Evolutionary conservation across 2,797 vertebrate genomes (phyloP), one percentile per base, ranked within the genome.

Genomic region (Gallinago solitaria): DNA sequence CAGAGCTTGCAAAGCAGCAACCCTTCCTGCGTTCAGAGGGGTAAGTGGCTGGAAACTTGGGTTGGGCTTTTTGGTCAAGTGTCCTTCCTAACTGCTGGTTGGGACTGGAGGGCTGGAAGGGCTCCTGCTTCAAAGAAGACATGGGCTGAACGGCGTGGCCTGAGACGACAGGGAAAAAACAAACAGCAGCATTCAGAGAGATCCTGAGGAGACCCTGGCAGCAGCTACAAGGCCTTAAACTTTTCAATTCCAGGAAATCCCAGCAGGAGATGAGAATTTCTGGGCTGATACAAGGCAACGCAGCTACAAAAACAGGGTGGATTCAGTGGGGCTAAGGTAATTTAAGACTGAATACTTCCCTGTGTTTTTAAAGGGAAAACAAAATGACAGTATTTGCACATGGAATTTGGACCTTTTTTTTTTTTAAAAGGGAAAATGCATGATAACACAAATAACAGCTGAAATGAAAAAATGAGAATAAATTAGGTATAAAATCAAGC

Each of bases 41-140:
- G 96, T 97, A 92, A 97, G 96, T 96, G 86, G 47, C 64, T 83
- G 75, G 78, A 68, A 89, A 84, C 16, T 11, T 12, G 39, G 21
- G 19, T 53, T 37, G 74, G 35, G 17, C 23, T 47, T 47, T 85
- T 56, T 11, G 45, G 56, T 19, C 2, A 7, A 39, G 12, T 0
- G 8, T 61, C 76, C 35, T 64, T 74, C 11, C 12, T 9, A 70
- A 41, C 21, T 61, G 19, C 23, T 57, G 47, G 16, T 14, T 8
- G 2, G 56, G 81, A 51, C 24, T 57, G 51, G 25, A 86, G 47
- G 57, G 17, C 27, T 6, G 6, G 16, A 19, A 59, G 43, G 35
- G 28, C 3, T 69, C 45, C 37, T 35, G 23, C 8, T 87, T 45
- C 32, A 27, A 65, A 59, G 43, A 2, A 60, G 11, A 16, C 33